phyloP scores from a whole-genome alignment of 2,797 vertebrate species.

The Liparis tanakae region DNA sequence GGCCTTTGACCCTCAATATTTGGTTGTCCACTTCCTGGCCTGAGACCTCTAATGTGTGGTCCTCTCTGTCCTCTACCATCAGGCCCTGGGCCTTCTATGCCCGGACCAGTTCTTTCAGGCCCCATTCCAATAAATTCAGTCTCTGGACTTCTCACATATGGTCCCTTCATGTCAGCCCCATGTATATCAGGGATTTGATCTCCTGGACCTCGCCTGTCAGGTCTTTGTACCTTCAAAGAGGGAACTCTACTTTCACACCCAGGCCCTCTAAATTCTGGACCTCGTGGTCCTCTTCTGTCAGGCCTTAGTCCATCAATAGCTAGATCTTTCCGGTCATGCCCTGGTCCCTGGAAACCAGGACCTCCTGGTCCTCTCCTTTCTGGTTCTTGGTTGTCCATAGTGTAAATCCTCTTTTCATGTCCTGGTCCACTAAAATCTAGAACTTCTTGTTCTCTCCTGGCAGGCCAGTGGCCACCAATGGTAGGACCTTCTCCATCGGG shows the following conservation, averaged over 20 bases:
- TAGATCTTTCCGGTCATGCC: neutral
- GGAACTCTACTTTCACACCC: conserved; percentile 15
- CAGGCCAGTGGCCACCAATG: conserved; percentile 14
- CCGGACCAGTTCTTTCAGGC: conserved; percentile 34
- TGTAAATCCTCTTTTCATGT: neutral
- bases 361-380: conserved; percentile 20
- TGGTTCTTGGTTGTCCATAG: conserved; percentile 7
- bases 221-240: conserved; percentile 7
- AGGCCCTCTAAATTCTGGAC: conserved; percentile 20
- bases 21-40: conserved; percentile 23
- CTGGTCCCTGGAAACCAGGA: conserved; percentile 11
- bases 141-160: conserved; percentile 19
- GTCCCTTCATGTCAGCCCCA: conserved; percentile 30
- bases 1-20: conserved; percentile 26
- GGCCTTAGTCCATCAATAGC: neutral
- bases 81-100: conserved; percentile 22
- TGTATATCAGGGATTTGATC: conserved; percentile 22
- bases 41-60: conserved; percentile 31
- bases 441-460: conserved; percentile 23
- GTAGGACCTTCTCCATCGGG: conserved; percentile 21
- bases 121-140: conserved; percentile 15
- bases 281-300: conserved; percentile 26
- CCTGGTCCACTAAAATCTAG: conserved; percentile 8
- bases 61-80: conserved; percentile 24
- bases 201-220: conserved; percentile 28